Evolutionary conservation across 2,888 invertebrate genomes (phyloP).

Genomic region (Dichetophora obliterata): DNA sequence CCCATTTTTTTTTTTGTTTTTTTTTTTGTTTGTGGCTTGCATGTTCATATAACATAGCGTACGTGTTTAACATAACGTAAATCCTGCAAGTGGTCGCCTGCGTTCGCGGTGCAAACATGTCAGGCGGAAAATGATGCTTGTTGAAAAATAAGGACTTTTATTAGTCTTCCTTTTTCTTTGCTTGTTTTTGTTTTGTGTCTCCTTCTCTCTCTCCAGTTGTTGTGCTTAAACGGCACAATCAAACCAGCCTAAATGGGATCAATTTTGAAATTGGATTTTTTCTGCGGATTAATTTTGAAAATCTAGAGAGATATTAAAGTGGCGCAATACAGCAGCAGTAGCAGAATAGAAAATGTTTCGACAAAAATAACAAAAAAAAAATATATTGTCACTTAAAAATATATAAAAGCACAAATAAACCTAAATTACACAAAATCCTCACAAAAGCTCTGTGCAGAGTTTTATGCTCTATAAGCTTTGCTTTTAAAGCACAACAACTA

Average conservation of each 20-base stretch:
- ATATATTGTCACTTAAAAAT: not conserved
- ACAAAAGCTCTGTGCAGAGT: too few species aligned
- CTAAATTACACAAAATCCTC: not conserved
- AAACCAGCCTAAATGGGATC: not conserved
- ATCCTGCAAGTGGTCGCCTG: not conserved
- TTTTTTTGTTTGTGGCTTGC: not conserved
- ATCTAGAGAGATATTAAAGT: not conserved
- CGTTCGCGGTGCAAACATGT: too few species aligned
- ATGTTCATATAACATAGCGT: not conserved
- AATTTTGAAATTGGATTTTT: conserved; percentile 17
- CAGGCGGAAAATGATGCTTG: too few species aligned
- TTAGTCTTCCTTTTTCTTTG: too few species aligned
- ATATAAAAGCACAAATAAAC: not conserved
- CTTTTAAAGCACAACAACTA: too few species aligned
- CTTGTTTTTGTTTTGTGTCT: too few species aligned
- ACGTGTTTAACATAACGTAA: conserved; percentile 10
- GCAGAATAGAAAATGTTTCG: not conserved
- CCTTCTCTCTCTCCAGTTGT: too few species aligned
- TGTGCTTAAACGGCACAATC: too few species aligned
- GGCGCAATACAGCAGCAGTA: not conserved
- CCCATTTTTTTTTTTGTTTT: not conserved
- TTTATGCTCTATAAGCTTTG: too few species aligned
- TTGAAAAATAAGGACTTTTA: too few species aligned
- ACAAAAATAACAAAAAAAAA: not conserved
- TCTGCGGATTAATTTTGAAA: conserved; percentile 15